These are phyloP conservation scores for Planococcus citri DNA, from an alignment of 1,140 invertebrate species.

Conservation along the genomic window DNA sequence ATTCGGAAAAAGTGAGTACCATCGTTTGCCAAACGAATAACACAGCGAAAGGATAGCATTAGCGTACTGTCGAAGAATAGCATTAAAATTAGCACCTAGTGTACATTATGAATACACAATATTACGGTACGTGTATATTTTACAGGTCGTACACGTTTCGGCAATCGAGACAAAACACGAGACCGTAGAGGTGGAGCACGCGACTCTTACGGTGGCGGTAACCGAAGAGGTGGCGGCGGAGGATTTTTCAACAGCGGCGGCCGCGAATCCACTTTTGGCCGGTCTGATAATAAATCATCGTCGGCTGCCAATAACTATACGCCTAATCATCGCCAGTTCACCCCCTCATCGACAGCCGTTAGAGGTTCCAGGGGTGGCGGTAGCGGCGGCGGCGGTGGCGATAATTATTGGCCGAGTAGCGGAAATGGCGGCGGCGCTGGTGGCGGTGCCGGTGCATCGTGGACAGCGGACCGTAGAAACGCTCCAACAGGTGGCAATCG, in stretches of 20 bases:
- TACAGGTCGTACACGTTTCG: neutral
- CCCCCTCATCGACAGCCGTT: neutral
- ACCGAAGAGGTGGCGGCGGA: neutral
- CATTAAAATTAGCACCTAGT: too few relatives aligned
- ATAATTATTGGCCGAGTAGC: neutral
- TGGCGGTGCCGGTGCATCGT: neutral
- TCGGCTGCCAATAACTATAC: neutral
- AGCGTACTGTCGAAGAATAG: too few relatives aligned
- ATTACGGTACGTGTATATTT: too few relatives aligned
- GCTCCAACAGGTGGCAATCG: too few relatives aligned
- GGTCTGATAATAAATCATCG: neutral
- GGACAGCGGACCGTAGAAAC: neutral
- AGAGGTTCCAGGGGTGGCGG: neutral
- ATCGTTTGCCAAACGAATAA: too few relatives aligned
- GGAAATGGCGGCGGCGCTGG: neutral
- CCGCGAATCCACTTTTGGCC: neutral
- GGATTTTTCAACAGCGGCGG: neutral
- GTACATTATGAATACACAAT: too few relatives aligned
- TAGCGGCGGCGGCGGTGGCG: neutral
- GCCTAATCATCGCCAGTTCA: neutral
- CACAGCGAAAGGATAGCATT: too few relatives aligned
- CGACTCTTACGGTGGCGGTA: neutral
- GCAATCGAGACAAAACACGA: neutral
- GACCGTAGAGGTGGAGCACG: neutral
- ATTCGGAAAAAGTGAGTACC: neutral